Base-by-base conservation (phyloP, 2,888 invertebrate species). In the Synergus laeviventris region DNA sequence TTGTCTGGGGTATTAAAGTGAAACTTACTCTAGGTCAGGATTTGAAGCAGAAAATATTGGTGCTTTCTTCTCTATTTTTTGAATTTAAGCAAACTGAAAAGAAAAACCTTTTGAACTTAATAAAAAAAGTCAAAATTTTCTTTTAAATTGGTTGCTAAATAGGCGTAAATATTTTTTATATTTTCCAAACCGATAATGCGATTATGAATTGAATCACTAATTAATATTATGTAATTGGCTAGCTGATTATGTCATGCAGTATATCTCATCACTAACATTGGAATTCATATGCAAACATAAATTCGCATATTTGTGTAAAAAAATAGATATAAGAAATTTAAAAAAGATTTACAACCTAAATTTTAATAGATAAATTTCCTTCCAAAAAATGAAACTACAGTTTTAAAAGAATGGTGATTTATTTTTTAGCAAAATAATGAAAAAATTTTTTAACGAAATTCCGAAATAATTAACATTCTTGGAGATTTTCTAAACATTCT, bases 341-440 rank as follows among this genome's bases (percentile, higher is more conserved):
- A 45, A 18, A 11, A 18, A 56, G 8, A 9, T 54, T n/a, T 9
- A 18, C 1, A 18, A 54, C 8, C 3, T 45, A 45, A 45, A 42
- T 3, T 42, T 42, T 42, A 1, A 5, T 5, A 45, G 14, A 16
- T 45, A 45, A 16, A 56, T 56, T 56, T 56, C 1, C 18, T 39
- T 1, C 1, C 5, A 39, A 39, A 14, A 66, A 45, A 16, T 66
- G 16, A 31, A n/a, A 66, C 21, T 66, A 9, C 5, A 9, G 9
- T 49, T 70, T 70, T 31, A 31, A 1, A n/a, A 70, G 31, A 70
- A 70, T 31, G 11, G 31, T 24, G 14, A 70, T 70, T 70, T 70
- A 70, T 70, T 49, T 18, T 21, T 56, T 4, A 56, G 2, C 42
- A 42, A 56, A 21, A 56, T 9, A 56, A 21, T 49, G 45, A 31